Evolutionary conservation across 2,797 vertebrate species (phyloP).

Genomic region (Rhabdophis nuchalis): DNA sequence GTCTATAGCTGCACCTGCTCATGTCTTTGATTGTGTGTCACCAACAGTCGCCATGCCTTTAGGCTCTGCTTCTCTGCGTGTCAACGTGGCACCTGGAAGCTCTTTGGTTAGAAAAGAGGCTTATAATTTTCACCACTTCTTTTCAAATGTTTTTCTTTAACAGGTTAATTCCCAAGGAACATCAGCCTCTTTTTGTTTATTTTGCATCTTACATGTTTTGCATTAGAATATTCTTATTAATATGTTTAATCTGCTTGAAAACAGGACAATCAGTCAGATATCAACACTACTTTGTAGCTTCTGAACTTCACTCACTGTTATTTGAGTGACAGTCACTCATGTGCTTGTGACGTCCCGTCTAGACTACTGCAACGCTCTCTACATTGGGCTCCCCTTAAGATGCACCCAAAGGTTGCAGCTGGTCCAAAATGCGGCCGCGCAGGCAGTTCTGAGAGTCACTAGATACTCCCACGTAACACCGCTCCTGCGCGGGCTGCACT

Average conservation of each 20-base stretch:
- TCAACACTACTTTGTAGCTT: too few species aligned
- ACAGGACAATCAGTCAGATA: neutral
- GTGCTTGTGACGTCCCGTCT: too few species aligned
- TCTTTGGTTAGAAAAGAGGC: slow-evolving; percentile 26
- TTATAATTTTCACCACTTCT: slow-evolving; percentile 21
- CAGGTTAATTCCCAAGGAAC: slow-evolving; percentile 3
- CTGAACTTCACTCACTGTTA: neutral
- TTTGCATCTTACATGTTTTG: slow-evolving; percentile 18
- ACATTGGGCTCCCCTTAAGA: too few species aligned
- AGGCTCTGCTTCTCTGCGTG: slow-evolving; percentile 41
- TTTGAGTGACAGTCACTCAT: too few species aligned
- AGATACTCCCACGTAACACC: too few species aligned
- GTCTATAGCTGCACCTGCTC: slow-evolving; percentile 35
- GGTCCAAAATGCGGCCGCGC: too few species aligned
- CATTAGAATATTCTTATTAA: neutral
- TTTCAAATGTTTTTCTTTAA: slow-evolving; percentile 5
- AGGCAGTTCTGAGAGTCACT: too few species aligned
- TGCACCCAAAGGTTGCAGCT: too few species aligned
- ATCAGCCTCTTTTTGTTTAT: neutral
- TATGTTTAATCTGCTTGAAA: neutral
- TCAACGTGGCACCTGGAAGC: slow-evolving; percentile 28
- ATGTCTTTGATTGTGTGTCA: slow-evolving; percentile 49
- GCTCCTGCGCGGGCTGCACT: too few species aligned
- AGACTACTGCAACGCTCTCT: too few species aligned
- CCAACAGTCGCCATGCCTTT: slow-evolving; percentile 14